phyloP scores from a whole-genome alignment of 1,140 invertebrate genomes.

The Magallana angulata region DNA sequence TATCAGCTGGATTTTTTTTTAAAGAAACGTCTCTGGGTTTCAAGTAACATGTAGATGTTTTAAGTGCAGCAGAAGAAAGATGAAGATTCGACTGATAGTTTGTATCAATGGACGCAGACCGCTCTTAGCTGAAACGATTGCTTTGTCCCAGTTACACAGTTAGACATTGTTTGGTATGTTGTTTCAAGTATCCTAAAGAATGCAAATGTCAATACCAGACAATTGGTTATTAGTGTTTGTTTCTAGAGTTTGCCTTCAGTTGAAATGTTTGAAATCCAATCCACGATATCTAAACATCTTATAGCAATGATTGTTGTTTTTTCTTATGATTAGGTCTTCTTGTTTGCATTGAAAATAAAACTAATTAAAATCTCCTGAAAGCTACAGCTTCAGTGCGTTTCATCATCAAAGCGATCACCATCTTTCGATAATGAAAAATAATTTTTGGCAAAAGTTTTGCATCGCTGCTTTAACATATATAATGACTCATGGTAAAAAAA shows the following conservation, averaged over 20 bases:
- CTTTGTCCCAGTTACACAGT: slow-evolving; percentile 20
- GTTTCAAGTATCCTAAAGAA: slow-evolving; percentile 28
- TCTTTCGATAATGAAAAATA: slow-evolving; percentile 3
- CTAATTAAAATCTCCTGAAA: not conserved
- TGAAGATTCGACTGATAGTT: not conserved
- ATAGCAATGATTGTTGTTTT: not conserved
- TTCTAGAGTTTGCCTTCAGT: not conserved
- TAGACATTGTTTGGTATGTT: not conserved
- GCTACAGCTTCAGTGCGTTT: not conserved
- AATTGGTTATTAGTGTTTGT: not conserved
- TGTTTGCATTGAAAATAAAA: not conserved
- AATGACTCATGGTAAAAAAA: not conserved
- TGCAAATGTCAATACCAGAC: slow-evolving; percentile 23
- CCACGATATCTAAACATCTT: not conserved
- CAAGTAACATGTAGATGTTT: not conserved
- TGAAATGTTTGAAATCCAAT: slow-evolving; percentile 25
- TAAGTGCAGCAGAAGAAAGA: not conserved
- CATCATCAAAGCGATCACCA: not conserved
- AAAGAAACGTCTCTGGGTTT: not conserved
- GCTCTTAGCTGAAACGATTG: not conserved
- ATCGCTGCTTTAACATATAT: not conserved
- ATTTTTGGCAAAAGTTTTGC: not conserved
- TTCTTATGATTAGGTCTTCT: not conserved
- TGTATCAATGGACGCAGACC: not conserved
- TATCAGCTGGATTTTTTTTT: not conserved